Percentiles rank a stretch among this genome's conserved stretches.
Evolutionary conservation across 2,113 vertebrate genomes (phyloP).

Genomic region (Polypterus senegalus): DNA sequence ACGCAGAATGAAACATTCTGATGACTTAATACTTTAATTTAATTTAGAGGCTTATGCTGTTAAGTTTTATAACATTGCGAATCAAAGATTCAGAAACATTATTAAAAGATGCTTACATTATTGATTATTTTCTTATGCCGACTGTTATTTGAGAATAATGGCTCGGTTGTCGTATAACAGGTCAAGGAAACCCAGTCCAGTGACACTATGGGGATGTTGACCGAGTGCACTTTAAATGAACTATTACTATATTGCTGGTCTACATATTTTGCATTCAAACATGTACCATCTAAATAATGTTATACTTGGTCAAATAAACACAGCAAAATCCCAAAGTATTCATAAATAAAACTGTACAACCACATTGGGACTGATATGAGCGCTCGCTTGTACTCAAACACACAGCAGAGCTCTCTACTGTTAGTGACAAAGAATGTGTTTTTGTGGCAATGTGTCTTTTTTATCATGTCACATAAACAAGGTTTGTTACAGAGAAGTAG

Average conservation of each 20-base stretch:
- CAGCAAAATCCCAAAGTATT: conserved; percentile 37
- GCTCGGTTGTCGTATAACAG: conserved; percentile 15
- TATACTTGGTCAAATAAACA: conserved; percentile 42
- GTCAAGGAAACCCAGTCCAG: neutral
- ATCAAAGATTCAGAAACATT: neutral
- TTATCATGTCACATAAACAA: too few species aligned
- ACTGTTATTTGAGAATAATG: conserved; percentile 15
- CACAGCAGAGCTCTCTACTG: too few species aligned
- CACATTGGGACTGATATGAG: too few species aligned
- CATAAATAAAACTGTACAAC: conserved; percentile 40
- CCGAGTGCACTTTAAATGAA: conserved; percentile 23
- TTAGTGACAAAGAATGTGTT: too few species aligned
- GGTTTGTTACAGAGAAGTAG: too few species aligned
- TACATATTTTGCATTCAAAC: conserved; percentile 32
- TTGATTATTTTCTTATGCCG: conserved; percentile 4
- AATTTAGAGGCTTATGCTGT: too few species aligned
- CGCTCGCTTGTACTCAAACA: too few species aligned
- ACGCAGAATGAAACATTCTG: neutral
- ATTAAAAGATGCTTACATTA: neutral
- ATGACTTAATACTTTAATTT: neutral
- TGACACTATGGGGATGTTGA: conserved; percentile 20
- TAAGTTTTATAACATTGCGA: too few species aligned
- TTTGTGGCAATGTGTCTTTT: too few species aligned
- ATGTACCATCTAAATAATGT: conserved; percentile 33
- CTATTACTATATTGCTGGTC: conserved; percentile 29